Evolutionary conservation across 2,113 vertebrate species (phyloP).

Genomic region (Pseudopipra pipra): DNA sequence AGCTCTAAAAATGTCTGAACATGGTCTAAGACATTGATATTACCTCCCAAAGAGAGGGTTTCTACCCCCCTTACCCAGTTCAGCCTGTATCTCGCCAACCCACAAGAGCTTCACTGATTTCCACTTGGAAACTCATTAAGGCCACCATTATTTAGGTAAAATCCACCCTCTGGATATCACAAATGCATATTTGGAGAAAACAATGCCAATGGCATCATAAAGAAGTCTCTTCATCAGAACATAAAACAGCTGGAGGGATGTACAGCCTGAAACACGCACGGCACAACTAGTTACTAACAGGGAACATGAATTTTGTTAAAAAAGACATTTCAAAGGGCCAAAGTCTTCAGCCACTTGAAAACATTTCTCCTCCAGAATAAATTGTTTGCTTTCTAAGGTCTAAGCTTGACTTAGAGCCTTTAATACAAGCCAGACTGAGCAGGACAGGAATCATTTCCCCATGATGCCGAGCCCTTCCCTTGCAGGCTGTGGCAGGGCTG

Average conservation of each 20-base stretch:
- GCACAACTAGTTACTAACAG: not conserved
- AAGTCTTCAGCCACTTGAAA: not conserved
- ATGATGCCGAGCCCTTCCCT: not conserved
- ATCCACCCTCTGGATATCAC: not conserved
- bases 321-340: not conserved
- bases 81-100: not conserved
- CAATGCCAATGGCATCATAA: not conserved
- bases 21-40: not conserved
- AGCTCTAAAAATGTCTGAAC: not conserved
- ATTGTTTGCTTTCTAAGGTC: not conserved
- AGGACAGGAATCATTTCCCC: not conserved
- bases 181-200: not conserved
- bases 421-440: not conserved
- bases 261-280: not conserved
- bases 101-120: not conserved
- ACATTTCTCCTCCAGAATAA: not conserved
- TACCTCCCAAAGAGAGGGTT: not conserved
- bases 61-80: not conserved
- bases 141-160: not conserved
- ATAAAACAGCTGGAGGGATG: not conserved
- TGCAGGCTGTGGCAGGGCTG: not conserved
- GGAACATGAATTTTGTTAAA: not conserved
- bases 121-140: not conserved
- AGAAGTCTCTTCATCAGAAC: not conserved
- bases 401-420: not conserved